phyloP scores from a whole-genome alignment of 2,888 invertebrate species.

The Laothoe populi region DNA sequence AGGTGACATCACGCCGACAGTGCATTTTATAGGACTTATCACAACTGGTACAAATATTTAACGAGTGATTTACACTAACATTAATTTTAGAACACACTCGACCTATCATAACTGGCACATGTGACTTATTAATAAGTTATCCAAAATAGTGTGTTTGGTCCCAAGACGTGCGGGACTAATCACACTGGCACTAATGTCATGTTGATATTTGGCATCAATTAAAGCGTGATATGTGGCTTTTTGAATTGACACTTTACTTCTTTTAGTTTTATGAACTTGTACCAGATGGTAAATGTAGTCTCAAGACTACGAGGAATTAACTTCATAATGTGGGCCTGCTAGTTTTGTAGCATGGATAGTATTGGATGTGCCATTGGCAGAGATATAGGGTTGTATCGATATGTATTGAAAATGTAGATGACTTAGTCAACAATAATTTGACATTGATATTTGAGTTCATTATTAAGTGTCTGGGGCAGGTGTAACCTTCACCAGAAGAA shows the following conservation, averaged over 20 bases:
- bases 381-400: constrained; percentile 21
- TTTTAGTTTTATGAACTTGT: background rate
- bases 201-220: constrained; percentile 8
- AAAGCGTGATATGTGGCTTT: constrained; percentile 21
- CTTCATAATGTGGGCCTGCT: background rate
- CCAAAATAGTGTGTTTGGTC: constrained; percentile 17
- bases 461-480: background rate
- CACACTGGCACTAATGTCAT: constrained; percentile 11
- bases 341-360: background rate
- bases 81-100: constrained; percentile 6
- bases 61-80: constrained; percentile 14
- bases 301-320: constrained; percentile 6
- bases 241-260: constrained; percentile 4
- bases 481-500: background rate
- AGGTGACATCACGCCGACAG: no score
- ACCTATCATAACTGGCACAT: constrained; percentile 22
- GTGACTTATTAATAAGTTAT: constrained; percentile 13
- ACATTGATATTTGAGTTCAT: background rate
- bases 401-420: constrained; percentile 13
- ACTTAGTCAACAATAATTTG: constrained; percentile 15
- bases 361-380: background rate
- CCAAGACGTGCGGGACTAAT: constrained; percentile 11
- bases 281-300: background rate
- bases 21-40: background rate
- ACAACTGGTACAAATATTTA: background rate